These are phyloP conservation scores for Ormyrus rosae DNA, from an alignment of 2,888 invertebrate species.

Conservation along the genomic window DNA sequence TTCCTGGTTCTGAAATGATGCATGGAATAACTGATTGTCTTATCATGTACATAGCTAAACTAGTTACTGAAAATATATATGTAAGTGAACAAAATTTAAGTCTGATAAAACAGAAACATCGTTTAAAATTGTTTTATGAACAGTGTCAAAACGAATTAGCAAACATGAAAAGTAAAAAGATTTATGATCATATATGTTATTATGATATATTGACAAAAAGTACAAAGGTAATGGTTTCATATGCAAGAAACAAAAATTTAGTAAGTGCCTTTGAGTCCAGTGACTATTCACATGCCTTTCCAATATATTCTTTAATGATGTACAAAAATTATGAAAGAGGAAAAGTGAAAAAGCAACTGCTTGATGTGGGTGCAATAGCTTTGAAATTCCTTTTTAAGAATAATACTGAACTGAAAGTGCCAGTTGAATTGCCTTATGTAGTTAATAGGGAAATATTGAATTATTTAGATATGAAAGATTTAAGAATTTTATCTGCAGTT, in stretches of 20 bases:
- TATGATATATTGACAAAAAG: constrained; percentile 51
- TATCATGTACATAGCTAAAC: constrained; percentile 50
- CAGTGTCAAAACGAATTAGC: constrained; percentile 37
- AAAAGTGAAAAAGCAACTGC: constrained; percentile 42
- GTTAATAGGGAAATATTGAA: constrained; percentile 51
- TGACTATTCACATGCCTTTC: constrained; percentile 46
- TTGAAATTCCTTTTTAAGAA: constrained; percentile 49
- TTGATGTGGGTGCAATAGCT: constrained; percentile 41
- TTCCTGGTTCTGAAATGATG: constrained; percentile 52
- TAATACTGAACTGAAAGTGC: constrained; percentile 43
- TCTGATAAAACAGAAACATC: constrained; percentile 41
- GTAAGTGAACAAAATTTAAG: constrained; percentile 49
- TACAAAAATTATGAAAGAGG: constrained; percentile 47
- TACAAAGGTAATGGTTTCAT: constrained; percentile 51
- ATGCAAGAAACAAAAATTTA: constrained; percentile 48
- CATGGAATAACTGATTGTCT: constrained; percentile 47
- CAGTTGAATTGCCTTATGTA: constrained; percentile 53
- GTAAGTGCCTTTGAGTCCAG: constrained; percentile 45
- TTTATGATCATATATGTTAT: constrained; percentile 46
- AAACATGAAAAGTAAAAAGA: constrained; percentile 45
- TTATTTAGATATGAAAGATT: constrained; percentile 51
- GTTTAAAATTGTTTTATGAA: constrained; percentile 44
- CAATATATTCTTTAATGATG: constrained; percentile 51
- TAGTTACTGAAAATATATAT: constrained; percentile 35
- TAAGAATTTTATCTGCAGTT: constrained; percentile 43